phyloP scores from a whole-genome alignment of 2,113 vertebrate genomes.

The Siphamia tubifer region DNA sequence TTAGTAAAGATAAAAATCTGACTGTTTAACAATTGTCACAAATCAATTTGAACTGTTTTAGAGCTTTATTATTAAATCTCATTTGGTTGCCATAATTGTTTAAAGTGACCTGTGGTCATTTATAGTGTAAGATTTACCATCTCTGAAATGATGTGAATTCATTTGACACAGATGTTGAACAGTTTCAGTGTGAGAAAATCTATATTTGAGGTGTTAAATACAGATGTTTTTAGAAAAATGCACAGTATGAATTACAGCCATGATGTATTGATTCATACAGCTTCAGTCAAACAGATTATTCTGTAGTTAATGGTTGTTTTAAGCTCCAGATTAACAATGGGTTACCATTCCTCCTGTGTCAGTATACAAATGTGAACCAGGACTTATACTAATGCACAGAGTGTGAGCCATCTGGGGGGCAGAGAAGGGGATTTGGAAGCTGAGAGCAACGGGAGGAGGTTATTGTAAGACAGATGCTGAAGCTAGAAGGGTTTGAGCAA shows the following conservation, averaged over 20 bases:
- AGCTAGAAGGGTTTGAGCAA: background rate
- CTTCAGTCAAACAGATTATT: conserved; percentile 55
- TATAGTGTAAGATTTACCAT: too few relatives aligned
- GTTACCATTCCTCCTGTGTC: conserved; percentile 43
- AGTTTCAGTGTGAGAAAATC: background rate
- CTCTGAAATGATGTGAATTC: too few relatives aligned
- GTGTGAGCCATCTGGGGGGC: conserved; percentile 58
- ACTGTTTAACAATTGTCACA: too few relatives aligned
- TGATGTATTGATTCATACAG: conserved; percentile 48
- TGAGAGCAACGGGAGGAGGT: background rate
- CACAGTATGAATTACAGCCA: background rate
- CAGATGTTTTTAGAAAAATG: conserved; percentile 5
- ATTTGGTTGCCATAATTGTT: too few relatives aligned
- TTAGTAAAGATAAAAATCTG: too few relatives aligned
- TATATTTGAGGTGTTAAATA: background rate
- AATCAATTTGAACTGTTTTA: too few relatives aligned
- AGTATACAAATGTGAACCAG: conserved; percentile 60
- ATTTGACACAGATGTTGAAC: background rate
- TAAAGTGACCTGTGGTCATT: too few relatives aligned
- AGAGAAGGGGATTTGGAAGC: conserved; percentile 25
- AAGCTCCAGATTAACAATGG: conserved; percentile 71
- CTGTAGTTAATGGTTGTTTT: conserved; percentile 56
- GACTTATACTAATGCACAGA: conserved; percentile 67
- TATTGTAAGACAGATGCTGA: background rate
- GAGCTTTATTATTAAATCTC: too few relatives aligned